Conservation (phyloP, 1,140 invertebrate genomes). For the Drosophila parvula region DNA sequence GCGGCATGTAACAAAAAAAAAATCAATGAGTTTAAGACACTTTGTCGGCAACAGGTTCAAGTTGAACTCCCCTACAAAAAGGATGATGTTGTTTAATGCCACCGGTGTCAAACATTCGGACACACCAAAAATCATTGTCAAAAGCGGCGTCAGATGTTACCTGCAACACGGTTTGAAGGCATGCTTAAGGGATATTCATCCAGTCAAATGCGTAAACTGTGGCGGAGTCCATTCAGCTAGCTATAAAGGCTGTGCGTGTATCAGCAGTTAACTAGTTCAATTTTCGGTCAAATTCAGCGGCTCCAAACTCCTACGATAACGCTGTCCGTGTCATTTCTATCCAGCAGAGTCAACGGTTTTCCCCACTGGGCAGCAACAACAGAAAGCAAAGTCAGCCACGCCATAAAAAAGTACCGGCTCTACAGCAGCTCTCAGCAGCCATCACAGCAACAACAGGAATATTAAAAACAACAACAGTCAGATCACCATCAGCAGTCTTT, state of each 20-base stretch:
- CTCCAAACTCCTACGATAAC: too few species aligned
- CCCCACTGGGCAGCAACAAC: not conserved
- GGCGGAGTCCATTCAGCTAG: not conserved
- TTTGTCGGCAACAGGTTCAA: too few species aligned
- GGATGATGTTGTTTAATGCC: not conserved
- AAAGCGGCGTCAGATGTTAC: not conserved
- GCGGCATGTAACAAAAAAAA: too few species aligned
- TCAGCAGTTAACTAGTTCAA: not conserved
- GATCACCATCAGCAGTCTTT: not conserved
- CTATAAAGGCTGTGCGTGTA: too few species aligned
- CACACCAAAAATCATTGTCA: too few species aligned
- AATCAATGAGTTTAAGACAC: too few species aligned
- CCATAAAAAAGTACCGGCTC: too few species aligned
- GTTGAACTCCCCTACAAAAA: too few species aligned
- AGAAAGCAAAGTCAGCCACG: not conserved
- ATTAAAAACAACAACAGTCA: not conserved
- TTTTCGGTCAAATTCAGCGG: too few species aligned
- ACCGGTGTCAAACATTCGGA: not conserved
- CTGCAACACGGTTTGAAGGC: not conserved
- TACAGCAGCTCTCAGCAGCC: not conserved
- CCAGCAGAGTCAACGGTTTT: not conserved
- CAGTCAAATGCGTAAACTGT: conserved; percentile 1
- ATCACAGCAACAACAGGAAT: not conserved
- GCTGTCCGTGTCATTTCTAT: too few species aligned
- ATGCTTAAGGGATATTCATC: not conserved